Percentiles rank a stretch among this genome's conserved stretches.
Conservation (phyloP, 2,797 vertebrate species). For the Sarcoramphus papa region DNA sequence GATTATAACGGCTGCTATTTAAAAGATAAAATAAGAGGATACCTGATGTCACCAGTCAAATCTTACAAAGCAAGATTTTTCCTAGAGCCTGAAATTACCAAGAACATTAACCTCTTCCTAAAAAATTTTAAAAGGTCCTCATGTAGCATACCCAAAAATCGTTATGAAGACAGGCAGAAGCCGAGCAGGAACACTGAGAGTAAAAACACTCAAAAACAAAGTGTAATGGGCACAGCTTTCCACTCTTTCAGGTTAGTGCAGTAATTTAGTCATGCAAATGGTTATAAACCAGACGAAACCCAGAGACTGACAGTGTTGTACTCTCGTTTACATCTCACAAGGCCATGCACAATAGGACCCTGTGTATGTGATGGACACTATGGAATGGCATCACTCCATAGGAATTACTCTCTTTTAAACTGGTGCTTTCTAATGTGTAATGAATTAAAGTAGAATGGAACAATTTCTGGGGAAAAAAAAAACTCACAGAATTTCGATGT, state of each 20-base stretch:
- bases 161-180: background rate
- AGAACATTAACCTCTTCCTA: background rate
- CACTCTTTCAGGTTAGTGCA: background rate
- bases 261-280: background rate
- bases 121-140: background rate
- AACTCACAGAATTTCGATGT: background rate
- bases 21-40: background rate
- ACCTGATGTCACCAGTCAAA: background rate
- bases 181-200: background rate
- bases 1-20: background rate
- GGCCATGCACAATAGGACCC: background rate
- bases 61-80: background rate
- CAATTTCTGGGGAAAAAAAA: background rate
- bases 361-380: background rate
- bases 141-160: background rate
- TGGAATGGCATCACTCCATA: background rate
- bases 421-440: background rate
- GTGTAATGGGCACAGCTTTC: background rate
- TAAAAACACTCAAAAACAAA: background rate
- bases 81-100: background rate
- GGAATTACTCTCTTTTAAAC: background rate
- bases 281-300: background rate
- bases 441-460: background rate
- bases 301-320: background rate
- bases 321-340: background rate